Conservation (phyloP, 2,797 vertebrate species). For the Emys orbicularis region DNA sequence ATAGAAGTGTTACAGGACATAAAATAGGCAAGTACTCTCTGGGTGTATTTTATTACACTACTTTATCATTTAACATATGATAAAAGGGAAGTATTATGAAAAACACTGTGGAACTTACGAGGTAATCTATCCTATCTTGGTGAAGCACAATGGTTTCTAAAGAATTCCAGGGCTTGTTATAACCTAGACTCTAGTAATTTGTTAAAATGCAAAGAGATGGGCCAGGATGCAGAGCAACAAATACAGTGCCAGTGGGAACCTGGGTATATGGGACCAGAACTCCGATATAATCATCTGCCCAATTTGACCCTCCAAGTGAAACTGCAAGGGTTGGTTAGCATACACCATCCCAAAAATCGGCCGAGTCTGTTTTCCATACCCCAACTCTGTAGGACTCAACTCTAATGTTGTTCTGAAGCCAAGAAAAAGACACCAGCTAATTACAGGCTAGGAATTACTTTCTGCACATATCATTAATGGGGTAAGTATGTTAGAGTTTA, state of each 20-base stretch:
- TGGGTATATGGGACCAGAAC: not conserved
- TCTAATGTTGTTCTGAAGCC: not conserved
- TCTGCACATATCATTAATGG: accelerated
- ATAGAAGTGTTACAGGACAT: conserved; percentile 62
- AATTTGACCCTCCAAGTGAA: not conserved
- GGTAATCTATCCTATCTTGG: conserved; percentile 52
- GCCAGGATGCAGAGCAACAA: not conserved
- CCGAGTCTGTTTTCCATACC: not conserved
- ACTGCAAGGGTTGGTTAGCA: not conserved
- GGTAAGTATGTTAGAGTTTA: not conserved
- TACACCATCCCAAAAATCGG: not conserved
- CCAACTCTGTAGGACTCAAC: accelerated
- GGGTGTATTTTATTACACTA: conserved; percentile 66
- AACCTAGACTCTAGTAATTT: conserved; percentile 59
- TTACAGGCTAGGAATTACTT: not conserved
- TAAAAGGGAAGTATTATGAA: conserved; percentile 48
- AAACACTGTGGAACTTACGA: conserved; percentile 64
- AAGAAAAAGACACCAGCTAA: not conserved
- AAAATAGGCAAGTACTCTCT: conserved; percentile 72
- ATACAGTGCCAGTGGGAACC: not conserved
- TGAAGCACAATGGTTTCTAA: not conserved
- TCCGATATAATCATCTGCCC: not conserved
- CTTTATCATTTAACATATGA: conserved; percentile 73
- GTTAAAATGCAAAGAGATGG: conserved; percentile 38
- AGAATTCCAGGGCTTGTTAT: conserved; percentile 51